These are phyloP conservation scores for Lutjanus erythropterus DNA, from an alignment of 2,113 vertebrate species.

Conservation along the genomic window DNA sequence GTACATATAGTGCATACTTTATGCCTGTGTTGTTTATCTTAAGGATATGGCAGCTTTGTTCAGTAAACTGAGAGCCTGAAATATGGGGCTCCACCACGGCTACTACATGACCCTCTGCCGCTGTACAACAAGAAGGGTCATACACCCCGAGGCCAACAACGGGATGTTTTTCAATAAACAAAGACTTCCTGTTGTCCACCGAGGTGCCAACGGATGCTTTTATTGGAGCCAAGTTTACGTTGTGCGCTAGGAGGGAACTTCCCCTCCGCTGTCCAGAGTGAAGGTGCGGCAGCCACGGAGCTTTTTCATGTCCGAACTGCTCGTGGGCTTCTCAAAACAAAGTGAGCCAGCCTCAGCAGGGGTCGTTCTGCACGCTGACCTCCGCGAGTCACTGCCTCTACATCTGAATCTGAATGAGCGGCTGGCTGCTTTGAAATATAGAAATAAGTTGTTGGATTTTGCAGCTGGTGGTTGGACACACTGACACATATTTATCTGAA, in stretches of 20 bases:
- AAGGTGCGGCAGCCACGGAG: conserved; percentile 41
- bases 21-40: conserved; percentile 67
- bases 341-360: conserved; percentile 28
- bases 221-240: conserved; percentile 87
- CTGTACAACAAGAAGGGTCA: conserved; percentile 55
- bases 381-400: not conserved
- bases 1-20: conserved; percentile 32
- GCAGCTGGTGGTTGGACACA: conserved; percentile 1
- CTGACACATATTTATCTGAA: not conserved
- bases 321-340: conserved; percentile 65
- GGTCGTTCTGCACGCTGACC: conserved; percentile 40
- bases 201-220: conserved; percentile 87
- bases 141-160: conserved; percentile 66
- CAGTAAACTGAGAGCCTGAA: conserved; percentile 45
- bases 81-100: conserved; percentile 53
- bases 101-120: conserved; percentile 36
- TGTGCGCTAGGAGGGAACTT: conserved; percentile 81
- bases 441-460: conserved; percentile 1
- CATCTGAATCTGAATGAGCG: conserved; percentile 12
- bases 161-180: conserved; percentile 84
- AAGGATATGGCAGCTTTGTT: conserved; percentile 64
- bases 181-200: conserved; percentile 85
- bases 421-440: conserved; percentile 13
- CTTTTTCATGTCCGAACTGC: conserved; percentile 74
- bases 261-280: conserved; percentile 60